Conservation (phyloP, 1,140 invertebrate genomes). For the Scaptomyza montana region DNA sequence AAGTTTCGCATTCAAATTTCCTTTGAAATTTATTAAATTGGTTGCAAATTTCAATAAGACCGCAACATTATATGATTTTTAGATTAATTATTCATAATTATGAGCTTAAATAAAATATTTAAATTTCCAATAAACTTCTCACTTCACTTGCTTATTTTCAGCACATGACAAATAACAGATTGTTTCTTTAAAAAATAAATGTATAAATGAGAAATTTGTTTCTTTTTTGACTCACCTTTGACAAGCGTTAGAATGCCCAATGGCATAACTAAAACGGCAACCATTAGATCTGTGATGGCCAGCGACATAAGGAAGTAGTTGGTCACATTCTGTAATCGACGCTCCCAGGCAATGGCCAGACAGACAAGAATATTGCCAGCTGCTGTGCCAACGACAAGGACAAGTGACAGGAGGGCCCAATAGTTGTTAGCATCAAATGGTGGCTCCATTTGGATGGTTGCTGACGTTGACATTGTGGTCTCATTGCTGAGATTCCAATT, state of each 20-base stretch:
- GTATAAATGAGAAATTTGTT: too few relatives aligned
- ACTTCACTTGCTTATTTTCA: too few relatives aligned
- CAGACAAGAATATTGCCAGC: conserved; percentile 97
- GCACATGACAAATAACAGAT: too few relatives aligned
- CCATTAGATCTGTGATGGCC: conserved; percentile 97
- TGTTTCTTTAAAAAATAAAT: too few relatives aligned
- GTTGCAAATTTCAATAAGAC: too few relatives aligned
- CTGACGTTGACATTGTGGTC: conserved; percentile 7
- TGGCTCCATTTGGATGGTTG: conserved; percentile 10
- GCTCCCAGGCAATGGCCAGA: conserved; percentile 94
- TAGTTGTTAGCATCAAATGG: conserved; percentile 86
- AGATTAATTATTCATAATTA: too few relatives aligned
- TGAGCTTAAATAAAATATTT: too few relatives aligned
- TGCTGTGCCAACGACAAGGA: conserved; percentile 94
- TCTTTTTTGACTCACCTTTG: conserved; percentile 86
- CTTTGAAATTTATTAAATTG: too few relatives aligned
- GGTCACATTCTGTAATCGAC: conserved; percentile 95
- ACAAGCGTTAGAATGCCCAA: conserved; percentile 92
- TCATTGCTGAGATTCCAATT: conserved; percentile 56
- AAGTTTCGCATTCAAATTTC: too few relatives aligned
- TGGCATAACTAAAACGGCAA: conserved; percentile 96
- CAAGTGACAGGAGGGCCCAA: conserved; percentile 90
- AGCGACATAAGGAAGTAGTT: conserved; percentile 98
- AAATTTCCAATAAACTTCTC: too few relatives aligned
- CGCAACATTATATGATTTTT: too few relatives aligned